Conservation (phyloP, 2,888 invertebrate genomes). For the Petrolisthes manimaculis region DNA sequence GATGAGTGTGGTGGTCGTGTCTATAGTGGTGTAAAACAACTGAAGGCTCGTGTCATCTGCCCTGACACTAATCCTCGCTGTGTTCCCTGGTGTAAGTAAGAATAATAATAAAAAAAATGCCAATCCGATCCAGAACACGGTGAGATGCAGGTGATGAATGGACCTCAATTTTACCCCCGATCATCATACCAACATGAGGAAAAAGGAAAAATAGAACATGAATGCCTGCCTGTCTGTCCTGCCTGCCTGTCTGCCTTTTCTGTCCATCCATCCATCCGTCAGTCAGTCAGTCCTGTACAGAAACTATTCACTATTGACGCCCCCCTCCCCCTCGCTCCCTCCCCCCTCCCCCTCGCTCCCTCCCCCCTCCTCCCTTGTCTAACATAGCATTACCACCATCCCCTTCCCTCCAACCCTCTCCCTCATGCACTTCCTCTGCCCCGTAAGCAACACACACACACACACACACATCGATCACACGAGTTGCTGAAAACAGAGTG, state of each 20-base stretch:
- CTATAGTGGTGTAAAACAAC: not conserved
- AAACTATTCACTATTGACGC: slow-evolving; percentile 10
- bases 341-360: not conserved
- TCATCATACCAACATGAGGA: not conserved
- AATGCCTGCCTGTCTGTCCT: not conserved
- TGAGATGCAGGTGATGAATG: not conserved
- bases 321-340: not conserved
- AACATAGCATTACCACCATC: not conserved
- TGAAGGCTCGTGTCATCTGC: not conserved
- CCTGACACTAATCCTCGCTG: not conserved
- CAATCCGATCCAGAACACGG: not conserved
- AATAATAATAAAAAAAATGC: not conserved
- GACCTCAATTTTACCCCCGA: not conserved
- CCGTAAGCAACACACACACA: not conserved
- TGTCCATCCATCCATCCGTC: no score
- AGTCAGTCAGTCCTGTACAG: not conserved
- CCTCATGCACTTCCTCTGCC: slow-evolving; percentile 19
- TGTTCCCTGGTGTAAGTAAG: not conserved
- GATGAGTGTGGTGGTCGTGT: no score
- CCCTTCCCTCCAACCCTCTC: not conserved
- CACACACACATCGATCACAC: not conserved
- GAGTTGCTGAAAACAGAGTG: slow-evolving; percentile 7
- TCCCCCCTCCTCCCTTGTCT: not conserved
- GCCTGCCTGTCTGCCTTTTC: no score
- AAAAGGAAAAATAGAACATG: not conserved